phyloP scores from a whole-genome alignment of 2,888 invertebrate species.

The Drosophila acutilabella region DNA sequence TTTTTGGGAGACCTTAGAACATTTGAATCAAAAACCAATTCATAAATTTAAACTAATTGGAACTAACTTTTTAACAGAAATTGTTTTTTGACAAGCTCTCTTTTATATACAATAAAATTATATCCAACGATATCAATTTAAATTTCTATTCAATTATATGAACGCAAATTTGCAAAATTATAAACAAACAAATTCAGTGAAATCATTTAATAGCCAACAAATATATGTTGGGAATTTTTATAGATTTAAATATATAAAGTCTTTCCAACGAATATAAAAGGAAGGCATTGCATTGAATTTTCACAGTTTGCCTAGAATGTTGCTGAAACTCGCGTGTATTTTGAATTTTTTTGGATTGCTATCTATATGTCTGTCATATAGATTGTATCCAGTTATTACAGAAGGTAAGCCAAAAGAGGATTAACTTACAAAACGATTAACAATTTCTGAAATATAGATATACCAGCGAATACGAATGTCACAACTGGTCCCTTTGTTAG shows the following conservation, averaged over 20 bases:
- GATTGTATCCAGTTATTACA: conserved; percentile 19
- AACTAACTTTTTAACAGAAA: no score
- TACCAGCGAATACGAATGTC: conserved; percentile 29
- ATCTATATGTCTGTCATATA: conserved; percentile 18
- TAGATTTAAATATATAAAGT: neutral
- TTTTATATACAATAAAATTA: no score
- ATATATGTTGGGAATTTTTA: neutral
- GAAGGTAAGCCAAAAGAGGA: conserved; percentile 4
- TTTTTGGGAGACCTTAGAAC: no score
- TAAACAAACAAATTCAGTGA: neutral
- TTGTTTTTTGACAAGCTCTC: no score
- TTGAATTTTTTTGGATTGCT: conserved; percentile 3
- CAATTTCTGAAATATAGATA: conserved; percentile 2
- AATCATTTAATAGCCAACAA: neutral
- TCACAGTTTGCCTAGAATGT: conserved; percentile 15
- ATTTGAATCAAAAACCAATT: no score
- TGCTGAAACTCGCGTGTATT: conserved; percentile 11
- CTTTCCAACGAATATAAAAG: conserved; percentile 1
- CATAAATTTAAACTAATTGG: no score
- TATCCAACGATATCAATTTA: no score
- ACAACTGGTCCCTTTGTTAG: conserved; percentile 30
- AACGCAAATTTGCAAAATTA: neutral
- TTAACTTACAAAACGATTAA: neutral
- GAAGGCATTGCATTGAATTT: neutral
- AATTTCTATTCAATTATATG: neutral